These are phyloP conservation scores for Meloe dianella DNA, from an alignment of 2,888 invertebrate species.

Conservation along the genomic window DNA sequence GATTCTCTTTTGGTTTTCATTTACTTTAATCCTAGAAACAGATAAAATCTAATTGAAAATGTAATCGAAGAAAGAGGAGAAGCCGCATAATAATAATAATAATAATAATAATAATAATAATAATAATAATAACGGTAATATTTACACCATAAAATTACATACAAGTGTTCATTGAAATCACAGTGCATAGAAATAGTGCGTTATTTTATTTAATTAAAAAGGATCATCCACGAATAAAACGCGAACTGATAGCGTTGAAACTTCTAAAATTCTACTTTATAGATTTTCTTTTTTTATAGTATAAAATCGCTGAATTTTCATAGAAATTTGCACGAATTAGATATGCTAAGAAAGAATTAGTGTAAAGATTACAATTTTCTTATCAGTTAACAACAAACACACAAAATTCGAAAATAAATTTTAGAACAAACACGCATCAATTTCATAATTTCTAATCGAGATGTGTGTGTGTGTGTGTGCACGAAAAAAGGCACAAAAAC, in stretches of 20 bases:
- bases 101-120: not conserved
- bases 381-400: too few species aligned
- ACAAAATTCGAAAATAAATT: too few species aligned
- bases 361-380: too few species aligned
- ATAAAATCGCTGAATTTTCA: constrained; percentile 15
- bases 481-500: not conserved
- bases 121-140: constrained; percentile 14
- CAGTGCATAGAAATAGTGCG: constrained; percentile 29
- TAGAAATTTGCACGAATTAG: constrained; percentile 20
- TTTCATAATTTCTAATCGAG: too few species aligned
- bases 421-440: not conserved
- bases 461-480: not conserved
- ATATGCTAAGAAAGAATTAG: too few species aligned
- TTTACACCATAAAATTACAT: constrained; percentile 22
- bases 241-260: not conserved
- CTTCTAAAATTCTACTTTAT: not conserved
- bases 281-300: constrained; percentile 8
- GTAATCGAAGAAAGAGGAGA: too few species aligned
- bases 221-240: not conserved
- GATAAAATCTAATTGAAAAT: too few species aligned
- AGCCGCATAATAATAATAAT: not conserved
- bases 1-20: too few species aligned
- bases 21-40: too few species aligned
- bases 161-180: constrained; percentile 20
- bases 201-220: constrained; percentile 19